These are phyloP conservation scores for Sclerodermus sp. DNA, from an alignment of 2,888 invertebrate species.

Conservation along the genomic window DNA sequence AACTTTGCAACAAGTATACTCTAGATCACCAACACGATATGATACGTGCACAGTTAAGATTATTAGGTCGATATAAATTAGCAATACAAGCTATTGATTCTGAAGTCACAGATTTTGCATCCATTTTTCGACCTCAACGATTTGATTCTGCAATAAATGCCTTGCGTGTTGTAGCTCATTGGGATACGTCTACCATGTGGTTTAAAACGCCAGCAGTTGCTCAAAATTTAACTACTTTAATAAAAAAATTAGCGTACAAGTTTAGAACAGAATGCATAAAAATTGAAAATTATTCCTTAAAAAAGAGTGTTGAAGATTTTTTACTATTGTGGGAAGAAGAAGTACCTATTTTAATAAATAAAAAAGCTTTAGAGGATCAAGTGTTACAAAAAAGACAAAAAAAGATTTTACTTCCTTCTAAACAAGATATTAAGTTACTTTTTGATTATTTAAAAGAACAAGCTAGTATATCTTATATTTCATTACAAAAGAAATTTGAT, in stretches of 20 bases:
- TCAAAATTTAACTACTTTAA: background rate
- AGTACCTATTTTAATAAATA: background rate
- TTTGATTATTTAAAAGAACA: background rate
- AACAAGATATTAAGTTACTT: background rate
- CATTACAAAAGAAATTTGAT: conserved; percentile 9
- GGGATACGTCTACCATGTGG: background rate
- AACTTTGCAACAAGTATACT: conserved; percentile 16
- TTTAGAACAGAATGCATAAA: background rate
- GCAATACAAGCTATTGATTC: conserved; percentile 4
- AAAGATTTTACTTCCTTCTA: conserved; percentile 10
- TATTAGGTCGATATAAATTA: conserved; percentile 9
- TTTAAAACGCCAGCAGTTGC: background rate
- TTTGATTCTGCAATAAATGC: conserved; percentile 14
- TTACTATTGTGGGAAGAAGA: background rate
- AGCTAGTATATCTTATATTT: conserved; percentile 2
- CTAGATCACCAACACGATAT: conserved; percentile 19
- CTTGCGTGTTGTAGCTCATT: conserved; percentile 7
- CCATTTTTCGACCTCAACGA: conserved; percentile 10
- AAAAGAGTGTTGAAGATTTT: background rate
- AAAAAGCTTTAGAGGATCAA: conserved; percentile 1
- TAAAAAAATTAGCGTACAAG: background rate
- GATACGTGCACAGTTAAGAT: conserved; percentile 17
- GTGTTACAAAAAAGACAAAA: background rate
- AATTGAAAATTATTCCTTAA: background rate
- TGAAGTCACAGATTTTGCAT: conserved; percentile 10